Percentiles rank a stretch among this genome's conserved stretches.
phyloP scores from a whole-genome alignment of 1,140 invertebrate genomes.

The Geopemphigus sp. region DNA sequence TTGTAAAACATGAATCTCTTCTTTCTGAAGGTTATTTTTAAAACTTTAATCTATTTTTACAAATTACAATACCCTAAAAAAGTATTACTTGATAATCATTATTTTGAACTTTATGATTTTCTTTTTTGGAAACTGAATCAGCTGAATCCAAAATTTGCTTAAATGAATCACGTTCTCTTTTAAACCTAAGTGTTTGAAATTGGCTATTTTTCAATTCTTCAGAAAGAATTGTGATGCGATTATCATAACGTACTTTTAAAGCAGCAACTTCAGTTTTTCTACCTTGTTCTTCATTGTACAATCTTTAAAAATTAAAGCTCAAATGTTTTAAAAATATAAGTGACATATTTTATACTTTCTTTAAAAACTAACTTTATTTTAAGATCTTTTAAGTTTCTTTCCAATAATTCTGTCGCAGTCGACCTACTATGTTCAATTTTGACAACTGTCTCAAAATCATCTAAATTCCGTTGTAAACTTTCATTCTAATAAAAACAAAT shows the following conservation, averaged over 20 bases:
- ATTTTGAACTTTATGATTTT: slow-evolving; percentile 7
- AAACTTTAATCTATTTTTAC: neutral
- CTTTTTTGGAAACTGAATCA: slow-evolving; percentile 64
- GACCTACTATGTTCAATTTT: slow-evolving; percentile 78
- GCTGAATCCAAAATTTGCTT: slow-evolving; percentile 86
- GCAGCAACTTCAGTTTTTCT: slow-evolving; percentile 81
- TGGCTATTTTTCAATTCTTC: slow-evolving; percentile 84
- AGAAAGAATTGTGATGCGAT: slow-evolving; percentile 77
- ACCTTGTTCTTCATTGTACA: slow-evolving; percentile 74
- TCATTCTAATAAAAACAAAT: slow-evolving; percentile 65
- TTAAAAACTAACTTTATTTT: slow-evolving; percentile 61
- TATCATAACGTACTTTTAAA: slow-evolving; percentile 84
- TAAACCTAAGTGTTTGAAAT: slow-evolving; percentile 74
- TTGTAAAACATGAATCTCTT: slow-evolving; percentile 63
- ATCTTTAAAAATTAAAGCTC: slow-evolving; percentile 56
- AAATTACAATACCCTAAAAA: neutral
- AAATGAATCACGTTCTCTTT: slow-evolving; percentile 84
- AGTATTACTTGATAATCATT: slow-evolving; percentile 23
- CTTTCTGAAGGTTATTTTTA: slow-evolving; percentile 55
- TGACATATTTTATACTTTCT: neutral
- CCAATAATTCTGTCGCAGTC: slow-evolving; percentile 69
- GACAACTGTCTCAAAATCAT: slow-evolving; percentile 80
- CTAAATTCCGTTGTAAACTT: slow-evolving; percentile 74
- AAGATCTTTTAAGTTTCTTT: slow-evolving; percentile 71
- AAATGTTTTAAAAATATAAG: neutral